Evolutionary conservation across 2,113 vertebrate genomes (phyloP).

Genomic region (Pseudopipra pipra): DNA sequence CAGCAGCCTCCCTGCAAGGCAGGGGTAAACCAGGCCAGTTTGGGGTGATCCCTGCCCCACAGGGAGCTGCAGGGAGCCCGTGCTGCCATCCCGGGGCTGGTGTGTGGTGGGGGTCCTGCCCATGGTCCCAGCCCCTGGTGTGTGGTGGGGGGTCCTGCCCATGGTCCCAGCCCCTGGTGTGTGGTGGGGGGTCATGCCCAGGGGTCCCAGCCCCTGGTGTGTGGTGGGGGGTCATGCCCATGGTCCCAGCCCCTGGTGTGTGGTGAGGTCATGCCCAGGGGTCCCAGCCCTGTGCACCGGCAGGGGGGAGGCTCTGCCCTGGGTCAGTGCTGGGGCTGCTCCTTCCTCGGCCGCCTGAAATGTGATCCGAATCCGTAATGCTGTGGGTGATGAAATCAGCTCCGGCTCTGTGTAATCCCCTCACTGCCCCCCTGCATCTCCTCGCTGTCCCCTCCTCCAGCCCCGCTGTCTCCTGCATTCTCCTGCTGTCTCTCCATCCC

Average conservation of each 20-base stretch:
- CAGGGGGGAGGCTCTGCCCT: background rate
- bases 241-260: background rate
- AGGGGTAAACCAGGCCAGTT: accelerated
- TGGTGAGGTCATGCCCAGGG: background rate
- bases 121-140: too few species aligned
- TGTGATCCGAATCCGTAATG: constrained; percentile 13
- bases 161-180: background rate
- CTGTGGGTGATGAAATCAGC: constrained; percentile 60
- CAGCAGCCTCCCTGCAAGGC: background rate
- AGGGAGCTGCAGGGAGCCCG: background rate
- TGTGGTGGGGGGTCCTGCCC: too few species aligned
- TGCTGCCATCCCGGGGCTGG: accelerated
- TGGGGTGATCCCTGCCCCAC: background rate
- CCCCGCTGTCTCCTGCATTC: background rate
- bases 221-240: too few species aligned
- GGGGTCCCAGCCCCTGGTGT: too few species aligned
- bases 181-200: too few species aligned
- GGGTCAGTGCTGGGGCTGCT: background rate
- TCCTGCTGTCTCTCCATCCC: background rate
- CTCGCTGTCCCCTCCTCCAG: background rate
- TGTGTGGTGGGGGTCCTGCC: background rate
- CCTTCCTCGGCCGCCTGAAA: background rate
- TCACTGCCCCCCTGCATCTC: background rate
- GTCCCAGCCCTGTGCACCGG: background rate
- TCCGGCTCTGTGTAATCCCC: constrained; percentile 39